phyloP scores from a whole-genome alignment of 1,140 invertebrate genomes.

The Rhagoletis pomonella region DNA sequence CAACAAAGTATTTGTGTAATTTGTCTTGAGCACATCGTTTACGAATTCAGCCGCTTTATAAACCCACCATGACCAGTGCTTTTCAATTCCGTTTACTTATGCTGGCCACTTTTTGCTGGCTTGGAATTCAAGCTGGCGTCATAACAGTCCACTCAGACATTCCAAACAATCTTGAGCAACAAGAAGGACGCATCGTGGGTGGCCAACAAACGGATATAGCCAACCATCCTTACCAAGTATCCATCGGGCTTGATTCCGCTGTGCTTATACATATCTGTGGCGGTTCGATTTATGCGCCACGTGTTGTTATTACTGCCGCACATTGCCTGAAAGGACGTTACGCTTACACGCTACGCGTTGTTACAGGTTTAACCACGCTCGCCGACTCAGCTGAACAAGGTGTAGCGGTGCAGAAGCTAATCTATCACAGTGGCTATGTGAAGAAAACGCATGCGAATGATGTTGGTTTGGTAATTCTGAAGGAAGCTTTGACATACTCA shows the following conservation, averaged over 20 bases:
- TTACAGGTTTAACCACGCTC: constrained; percentile 61
- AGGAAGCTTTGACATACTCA: constrained; percentile 60
- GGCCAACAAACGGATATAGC: constrained; percentile 62
- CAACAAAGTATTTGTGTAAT: background rate
- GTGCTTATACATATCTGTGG: constrained; percentile 69
- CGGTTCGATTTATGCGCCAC: constrained; percentile 76
- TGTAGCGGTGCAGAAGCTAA: constrained; percentile 60
- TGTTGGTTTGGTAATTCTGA: constrained; percentile 64
- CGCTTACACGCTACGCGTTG: constrained; percentile 63
- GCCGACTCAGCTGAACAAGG: constrained; percentile 62
- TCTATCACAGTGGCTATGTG: constrained; percentile 66
- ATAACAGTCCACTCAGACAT: background rate
- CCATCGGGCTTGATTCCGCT: constrained; percentile 63
- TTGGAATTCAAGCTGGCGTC: background rate
- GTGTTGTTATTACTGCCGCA: constrained; percentile 77
- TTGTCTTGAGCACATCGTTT: background rate
- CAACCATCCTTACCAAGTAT: constrained; percentile 69
- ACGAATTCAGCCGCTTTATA: background rate
- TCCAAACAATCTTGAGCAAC: background rate
- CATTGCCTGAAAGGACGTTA: constrained; percentile 79
- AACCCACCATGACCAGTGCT: background rate
- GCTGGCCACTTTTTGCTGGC: background rate
- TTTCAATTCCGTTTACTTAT: background rate
- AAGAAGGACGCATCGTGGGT: constrained; percentile 67
- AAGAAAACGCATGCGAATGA: constrained; percentile 65